Evolutionary conservation across 2,113 vertebrate species (phyloP).

Genomic region (Phrynocephalus versicolor): DNA sequence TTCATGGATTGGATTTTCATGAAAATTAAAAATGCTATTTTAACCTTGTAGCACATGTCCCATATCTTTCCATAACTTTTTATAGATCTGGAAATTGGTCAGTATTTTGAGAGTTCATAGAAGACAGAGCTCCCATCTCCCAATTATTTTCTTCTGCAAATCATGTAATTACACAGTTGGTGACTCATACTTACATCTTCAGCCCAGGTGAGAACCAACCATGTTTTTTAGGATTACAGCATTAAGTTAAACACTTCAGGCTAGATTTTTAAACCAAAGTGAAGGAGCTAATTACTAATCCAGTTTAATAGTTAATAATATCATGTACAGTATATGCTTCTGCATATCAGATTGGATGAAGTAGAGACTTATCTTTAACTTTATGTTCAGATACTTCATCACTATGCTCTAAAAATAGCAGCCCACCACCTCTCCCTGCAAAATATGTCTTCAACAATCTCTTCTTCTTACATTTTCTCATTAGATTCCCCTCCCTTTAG

Average conservation of each 20-base stretch:
- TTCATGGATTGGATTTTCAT: not conserved
- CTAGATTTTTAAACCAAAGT: not conserved
- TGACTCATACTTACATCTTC: not conserved
- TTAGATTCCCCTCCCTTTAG: not conserved
- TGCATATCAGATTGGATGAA: not conserved
- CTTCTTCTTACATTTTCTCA: conserved; percentile 34
- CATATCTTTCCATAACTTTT: not conserved
- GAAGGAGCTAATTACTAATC: not conserved
- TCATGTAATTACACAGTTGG: not conserved
- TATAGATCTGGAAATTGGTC: not conserved
- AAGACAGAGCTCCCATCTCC: not conserved
- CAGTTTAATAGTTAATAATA: not conserved
- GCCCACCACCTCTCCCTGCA: not conserved
- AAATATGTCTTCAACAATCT: not conserved
- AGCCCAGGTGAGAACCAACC: not conserved
- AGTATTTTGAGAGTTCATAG: not conserved
- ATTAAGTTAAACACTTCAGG: not conserved
- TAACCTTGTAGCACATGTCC: too few species aligned
- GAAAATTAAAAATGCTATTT: not conserved
- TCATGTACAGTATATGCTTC: not conserved
- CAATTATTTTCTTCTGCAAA: not conserved
- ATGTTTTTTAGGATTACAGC: not conserved
- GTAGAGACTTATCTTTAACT: not conserved
- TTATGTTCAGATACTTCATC: not conserved
- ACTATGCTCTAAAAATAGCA: not conserved